Conservation (phyloP, 2,888 invertebrate genomes). For the Thecocarcelia acutangulata region DNA sequence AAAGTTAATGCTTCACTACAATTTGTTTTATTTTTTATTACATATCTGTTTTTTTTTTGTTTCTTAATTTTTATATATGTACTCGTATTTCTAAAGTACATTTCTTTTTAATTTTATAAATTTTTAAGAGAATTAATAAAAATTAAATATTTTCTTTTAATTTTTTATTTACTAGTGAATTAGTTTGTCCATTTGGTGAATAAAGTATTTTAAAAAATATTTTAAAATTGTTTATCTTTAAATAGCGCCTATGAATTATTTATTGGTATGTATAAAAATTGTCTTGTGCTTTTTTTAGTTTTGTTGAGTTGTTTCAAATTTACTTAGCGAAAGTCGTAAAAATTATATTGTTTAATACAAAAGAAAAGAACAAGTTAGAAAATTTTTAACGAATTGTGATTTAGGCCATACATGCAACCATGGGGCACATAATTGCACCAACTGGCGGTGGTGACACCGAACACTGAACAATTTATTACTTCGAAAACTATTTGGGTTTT, state of each 20-base stretch:
- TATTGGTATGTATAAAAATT: conserved; percentile 64
- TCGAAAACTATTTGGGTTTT: too few species aligned
- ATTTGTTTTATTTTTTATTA: conserved; percentile 20
- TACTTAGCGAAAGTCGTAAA: conserved; percentile 1
- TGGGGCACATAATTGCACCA: too few species aligned
- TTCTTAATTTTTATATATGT: conserved; percentile 16
- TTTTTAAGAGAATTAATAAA: conserved; percentile 55
- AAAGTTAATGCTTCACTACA: conserved; percentile 45
- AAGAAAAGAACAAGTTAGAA: conserved; percentile 22
- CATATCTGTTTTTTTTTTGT: conserved; percentile 23
- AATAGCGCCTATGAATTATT: conserved; percentile 59
- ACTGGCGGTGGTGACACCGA: too few species aligned
- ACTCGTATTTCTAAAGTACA: conserved; percentile 43
- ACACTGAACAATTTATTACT: too few species aligned
- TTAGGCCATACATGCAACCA: too few species aligned
- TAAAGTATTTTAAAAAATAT: not conserved
- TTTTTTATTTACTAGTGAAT: conserved; percentile 47
- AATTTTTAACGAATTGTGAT: too few species aligned
- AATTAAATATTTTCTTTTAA: conserved; percentile 40
- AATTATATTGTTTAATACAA: conserved; percentile 17
- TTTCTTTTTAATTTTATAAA: conserved; percentile 25
- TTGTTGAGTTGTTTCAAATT: conserved; percentile 60
- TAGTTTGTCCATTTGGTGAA: conserved; percentile 16
- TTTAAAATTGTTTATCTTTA: conserved; percentile 28
- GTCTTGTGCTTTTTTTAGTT: conserved; percentile 62